These are phyloP conservation scores for Vandiemenella viatica DNA, from an alignment of 2,888 invertebrate genomes.

Conservation along the genomic window DNA sequence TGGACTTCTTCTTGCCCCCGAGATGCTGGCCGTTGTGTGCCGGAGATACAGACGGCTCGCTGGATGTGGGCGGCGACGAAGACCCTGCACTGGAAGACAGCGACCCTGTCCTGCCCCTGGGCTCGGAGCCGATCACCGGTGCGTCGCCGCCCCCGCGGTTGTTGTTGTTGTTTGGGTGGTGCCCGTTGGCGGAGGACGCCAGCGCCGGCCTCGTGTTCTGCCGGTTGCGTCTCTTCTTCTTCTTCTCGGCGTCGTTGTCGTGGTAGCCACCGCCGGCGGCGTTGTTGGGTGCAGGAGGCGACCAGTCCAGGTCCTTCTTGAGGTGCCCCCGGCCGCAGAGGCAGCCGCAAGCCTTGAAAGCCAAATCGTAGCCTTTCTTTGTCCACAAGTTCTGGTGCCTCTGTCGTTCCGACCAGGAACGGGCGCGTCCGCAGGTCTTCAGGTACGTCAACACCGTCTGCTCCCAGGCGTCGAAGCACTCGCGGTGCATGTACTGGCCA, in stretches of 20 bases:
- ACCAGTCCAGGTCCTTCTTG: constrained; percentile 89
- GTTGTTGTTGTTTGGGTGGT: constrained; percentile 16
- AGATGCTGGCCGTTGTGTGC: constrained; percentile 36
- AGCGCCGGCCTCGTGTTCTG: constrained; percentile 46
- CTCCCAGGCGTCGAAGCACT: constrained; percentile 92
- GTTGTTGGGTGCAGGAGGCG: constrained; percentile 47
- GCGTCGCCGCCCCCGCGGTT: constrained; percentile 7
- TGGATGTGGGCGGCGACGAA: constrained; percentile 65
- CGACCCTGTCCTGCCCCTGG: constrained; percentile 45
- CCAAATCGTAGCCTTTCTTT: constrained; percentile 92
- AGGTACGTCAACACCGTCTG: constrained; percentile 73
- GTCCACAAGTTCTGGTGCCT: constrained; percentile 93
- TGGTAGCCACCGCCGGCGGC: constrained; percentile 27
- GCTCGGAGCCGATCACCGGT: neutral
- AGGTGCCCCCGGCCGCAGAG: constrained; percentile 84
- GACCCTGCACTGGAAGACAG: constrained; percentile 63
- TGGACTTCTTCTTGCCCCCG: constrained; percentile 48
- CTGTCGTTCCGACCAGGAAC: constrained; percentile 91
- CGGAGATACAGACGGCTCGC: constrained; percentile 58
- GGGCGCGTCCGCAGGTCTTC: constrained; percentile 77
- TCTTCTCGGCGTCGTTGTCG: constrained; percentile 38
- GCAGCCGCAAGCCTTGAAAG: constrained; percentile 89
- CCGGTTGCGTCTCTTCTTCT: constrained; percentile 52
- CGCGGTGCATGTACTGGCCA: constrained; percentile 89
- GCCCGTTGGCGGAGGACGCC: constrained; percentile 35